Base-by-base conservation (phyloP, 1,140 invertebrate genomes). In the Eriosoma lanigerum region DNA sequence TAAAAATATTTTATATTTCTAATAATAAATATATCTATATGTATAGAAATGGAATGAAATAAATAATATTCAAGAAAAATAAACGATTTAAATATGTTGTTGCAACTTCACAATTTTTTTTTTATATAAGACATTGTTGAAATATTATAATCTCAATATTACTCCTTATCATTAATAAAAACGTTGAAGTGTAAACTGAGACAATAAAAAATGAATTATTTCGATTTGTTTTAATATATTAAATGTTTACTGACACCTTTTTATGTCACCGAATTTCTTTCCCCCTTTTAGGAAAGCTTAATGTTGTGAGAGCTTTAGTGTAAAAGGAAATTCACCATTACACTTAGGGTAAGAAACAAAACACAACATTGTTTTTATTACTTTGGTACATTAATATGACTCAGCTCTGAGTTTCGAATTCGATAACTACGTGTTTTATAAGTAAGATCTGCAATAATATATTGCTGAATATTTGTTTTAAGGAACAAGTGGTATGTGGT, bases 141-240 rank as follows among this genome's bases (percentile, higher is more conserved):
- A 46, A 66, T 66, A 46, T 66, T 66, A 2, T 44, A 44, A 46
- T 21, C 24, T 52, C 17, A 3, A 29, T 72, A 72, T 72, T 72
- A n/a, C 24, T 19, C 9, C 50, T 72, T 50, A 72, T 72, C 68
- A 52, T 52, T 50, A 29, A 72, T 72, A 29, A 50, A 72, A 72
- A n/a, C 26, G 17, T n/a, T 13, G 46, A 13, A 29, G 48, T 72
- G 48, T n/a, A n/a, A 44, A 24, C 13, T 13, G 17, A 48, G 68
- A 72, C 68, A 52, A 52, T 52, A 52, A 52, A 72, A 72, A 72
- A 72, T 72, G 68, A 72, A 72, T 52, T 52, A 72, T 72, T 72
- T 52, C 46, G 24, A 72, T 50, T 72, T 68, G n/a, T n/a, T 72
- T 72, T 72, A 72, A 52, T 72, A 29, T 32, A 72, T 72, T 72